Base-by-base conservation (phyloP, 1,140 invertebrate species). In the Calycopis cecrops region DNA sequence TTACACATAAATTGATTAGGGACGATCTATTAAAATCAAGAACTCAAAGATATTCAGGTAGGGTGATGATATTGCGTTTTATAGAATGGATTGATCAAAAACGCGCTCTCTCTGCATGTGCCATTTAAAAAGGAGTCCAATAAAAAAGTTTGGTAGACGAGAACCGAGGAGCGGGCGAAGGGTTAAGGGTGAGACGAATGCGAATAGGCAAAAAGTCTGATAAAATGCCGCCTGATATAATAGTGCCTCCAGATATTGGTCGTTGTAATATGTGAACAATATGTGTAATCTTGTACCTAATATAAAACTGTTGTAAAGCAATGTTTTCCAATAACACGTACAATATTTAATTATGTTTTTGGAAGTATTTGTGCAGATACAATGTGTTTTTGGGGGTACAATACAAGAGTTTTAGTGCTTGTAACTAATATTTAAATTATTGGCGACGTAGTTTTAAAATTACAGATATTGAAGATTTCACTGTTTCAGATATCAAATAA, bases 21-120 rank as follows among this genome's bases (percentile, higher is more conserved):
- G 61, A 69, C 68, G 68, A 69, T 67, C 68, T 79, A 82, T 83
- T 79, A 86, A 78, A 75, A 76, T 67, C 73, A 80, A 71, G 73
- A 69, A 59, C 59, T 75, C 48, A 56, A 65, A 73, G 67, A 67
- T 76, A 68, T 75, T 65, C 84, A 87, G 84, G 81, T 87, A 87
- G 69, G 59, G 68, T 71, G 74, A 80, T 85, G 84, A 87, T 79
- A 82, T 77, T 84, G 79, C 79, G 66, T 82, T 86, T 84, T 83
- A 82, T 75, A 63, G 67, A 70, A 79, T 69, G 76, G 73, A 63
- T 71, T 62, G 63, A 65, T 57, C 57, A 67, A 78, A 77, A 87
- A 78, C 67, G 53, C 62, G 63, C 71, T 80, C 70, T 77, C 78
- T 78, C 77, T 82, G 76, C 80, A 87, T 87, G 79, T 84, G 84